Percentiles rank a stretch among this genome's conserved stretches.
Evolutionary conservation across 2,888 invertebrate species (phyloP).

Genomic region (Stenoptilia bipunctidactyla): DNA sequence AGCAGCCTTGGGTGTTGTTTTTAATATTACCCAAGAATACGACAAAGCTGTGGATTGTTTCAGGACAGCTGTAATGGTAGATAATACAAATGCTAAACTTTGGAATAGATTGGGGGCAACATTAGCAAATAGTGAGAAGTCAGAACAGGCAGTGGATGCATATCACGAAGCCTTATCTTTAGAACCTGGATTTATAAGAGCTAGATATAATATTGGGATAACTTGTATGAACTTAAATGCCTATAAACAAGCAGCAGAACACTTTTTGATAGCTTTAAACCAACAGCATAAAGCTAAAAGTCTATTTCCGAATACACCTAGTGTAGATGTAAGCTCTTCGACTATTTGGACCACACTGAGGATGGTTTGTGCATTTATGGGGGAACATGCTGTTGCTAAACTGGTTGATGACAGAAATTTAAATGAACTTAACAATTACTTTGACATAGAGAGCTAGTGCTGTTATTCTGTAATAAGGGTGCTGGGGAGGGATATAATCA

Average conservation of each 20-base stretch:
- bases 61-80: constrained; percentile 86
- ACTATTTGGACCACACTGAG: constrained; percentile 95
- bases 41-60: constrained; percentile 98
- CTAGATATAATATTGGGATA: constrained; percentile 97
- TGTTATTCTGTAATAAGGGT: background rate
- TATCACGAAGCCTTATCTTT: constrained; percentile 92
- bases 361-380: constrained; percentile 88
- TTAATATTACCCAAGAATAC: constrained; percentile 94
- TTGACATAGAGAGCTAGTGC: constrained; percentile 31
- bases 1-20: constrained; percentile 94
- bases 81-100: constrained; percentile 85
- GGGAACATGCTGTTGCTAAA: constrained; percentile 73
- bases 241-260: constrained; percentile 95
- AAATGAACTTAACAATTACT: constrained; percentile 69
- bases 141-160: constrained; percentile 96
- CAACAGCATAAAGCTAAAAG: constrained; percentile 80
- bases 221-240: constrained; percentile 97
- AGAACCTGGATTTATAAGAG: constrained; percentile 96
- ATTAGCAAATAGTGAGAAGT: constrained; percentile 93
- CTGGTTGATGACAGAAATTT: constrained; percentile 74
- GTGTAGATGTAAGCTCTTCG: constrained; percentile 79
- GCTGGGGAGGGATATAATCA: too few relatives aligned
- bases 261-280: constrained; percentile 92
- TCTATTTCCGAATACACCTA: constrained; percentile 37
- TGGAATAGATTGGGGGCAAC: constrained; percentile 99